Conservation (phyloP, 2,113 vertebrate species). For the Hirundichthys speculiger region DNA sequence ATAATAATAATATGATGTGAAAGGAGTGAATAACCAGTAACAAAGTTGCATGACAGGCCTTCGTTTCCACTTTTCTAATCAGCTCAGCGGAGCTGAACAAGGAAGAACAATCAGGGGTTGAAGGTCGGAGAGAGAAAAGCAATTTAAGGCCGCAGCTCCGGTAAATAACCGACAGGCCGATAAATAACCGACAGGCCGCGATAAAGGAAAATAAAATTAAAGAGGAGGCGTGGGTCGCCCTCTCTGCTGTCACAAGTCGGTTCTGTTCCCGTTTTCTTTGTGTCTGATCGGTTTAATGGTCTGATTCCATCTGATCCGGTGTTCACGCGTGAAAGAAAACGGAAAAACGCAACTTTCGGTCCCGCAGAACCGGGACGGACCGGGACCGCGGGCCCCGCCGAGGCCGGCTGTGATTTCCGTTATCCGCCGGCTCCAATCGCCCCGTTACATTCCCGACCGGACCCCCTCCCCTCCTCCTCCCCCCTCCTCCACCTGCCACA, state of each 20-base stretch:
- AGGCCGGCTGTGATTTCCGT: constrained; percentile 59
- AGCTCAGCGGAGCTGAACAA: not conserved
- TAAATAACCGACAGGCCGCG: no score
- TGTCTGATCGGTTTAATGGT: no score
- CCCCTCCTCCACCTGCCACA: not conserved
- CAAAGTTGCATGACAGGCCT: no score
- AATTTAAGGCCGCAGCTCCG: constrained; percentile 15
- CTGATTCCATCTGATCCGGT: not conserved
- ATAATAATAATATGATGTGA: no score
- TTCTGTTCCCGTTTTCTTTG: no score
- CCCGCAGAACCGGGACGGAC: no score
- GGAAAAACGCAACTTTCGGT: no score
- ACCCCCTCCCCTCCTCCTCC: not conserved
- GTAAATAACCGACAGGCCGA: not conserved
- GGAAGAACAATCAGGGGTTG: constrained; percentile 51
- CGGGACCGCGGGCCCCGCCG: no score
- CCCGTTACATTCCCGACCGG: constrained; percentile 59
- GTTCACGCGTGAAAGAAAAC: not conserved
- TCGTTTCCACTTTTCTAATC: not conserved
- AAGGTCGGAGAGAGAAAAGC: constrained; percentile 56
- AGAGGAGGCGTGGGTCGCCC: no score
- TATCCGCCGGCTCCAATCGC: constrained; percentile 45
- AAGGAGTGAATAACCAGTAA: no score
- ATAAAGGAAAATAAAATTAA: not conserved
- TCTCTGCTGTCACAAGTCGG: no score